Base-by-base conservation (phyloP, 2,797 vertebrate species). In the Sandelia bainsii region DNA sequence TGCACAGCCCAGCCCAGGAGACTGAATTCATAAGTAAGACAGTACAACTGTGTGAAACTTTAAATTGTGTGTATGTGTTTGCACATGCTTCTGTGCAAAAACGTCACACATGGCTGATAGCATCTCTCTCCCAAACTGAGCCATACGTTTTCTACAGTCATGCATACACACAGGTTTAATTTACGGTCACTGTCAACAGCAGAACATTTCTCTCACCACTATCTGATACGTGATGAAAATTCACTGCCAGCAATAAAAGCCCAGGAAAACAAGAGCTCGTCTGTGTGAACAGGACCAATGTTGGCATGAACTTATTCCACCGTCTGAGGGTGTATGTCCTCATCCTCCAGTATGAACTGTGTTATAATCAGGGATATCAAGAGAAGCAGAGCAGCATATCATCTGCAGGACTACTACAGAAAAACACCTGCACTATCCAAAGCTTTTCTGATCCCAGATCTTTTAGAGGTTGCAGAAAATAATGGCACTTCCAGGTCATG, bases 131-230 rank as follows among this genome's bases (percentile, higher is more conserved):
- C 20, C 46, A 54, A 81, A 83, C 60, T 67, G 49, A 84, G 72
- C 51, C 79, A 65, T 75, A 59, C 90, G 86, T 69, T 83, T 85
- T 82, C 59, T 62, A 32, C 52, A 25, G 66, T n/a, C 69, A 62
- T 68, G 48, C 66, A 69, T 63, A 63, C 63, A 40, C 42, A 68
- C 17, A 52, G 81, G 63, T 85, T 87, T 89, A 75, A 91, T 91
- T 91, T 90, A 78, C 83, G 84, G 81, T 81, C 68, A 68, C 81
- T 83, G 89, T 91, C 89, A 85, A 81, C 75, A 64, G 76, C 72
- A 11, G 39, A 88, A 75, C 73, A 72, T 87, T 87, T 89, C 82
- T 83, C 67, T 32, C 82, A 87, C 86, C 81, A 75, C 84, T 83
- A 77, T 89, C 75, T 81, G 75, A 90, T 87, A 80, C 50, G 59